Evolutionary conservation across 2,888 invertebrate genomes (phyloP), one percentile per base, ranked within the genome.

Genomic region (Gibbula magus): DNA sequence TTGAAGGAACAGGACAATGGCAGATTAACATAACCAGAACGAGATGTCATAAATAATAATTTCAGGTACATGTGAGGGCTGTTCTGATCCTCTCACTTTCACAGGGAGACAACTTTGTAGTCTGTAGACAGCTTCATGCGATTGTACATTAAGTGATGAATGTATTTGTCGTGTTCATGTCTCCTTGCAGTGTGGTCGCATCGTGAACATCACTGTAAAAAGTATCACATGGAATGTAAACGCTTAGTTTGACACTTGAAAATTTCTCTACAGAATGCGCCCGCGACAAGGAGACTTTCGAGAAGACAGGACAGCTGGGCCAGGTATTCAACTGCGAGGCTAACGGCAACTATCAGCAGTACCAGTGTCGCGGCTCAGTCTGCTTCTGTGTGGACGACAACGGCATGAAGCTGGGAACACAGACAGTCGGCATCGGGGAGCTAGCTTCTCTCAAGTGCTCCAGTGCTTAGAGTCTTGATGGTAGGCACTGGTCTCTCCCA

Each of bases 351-450:
- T 74, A 74, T 18, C 74, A 74, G 25, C 74, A 74, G 74, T 74
- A 74, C 74, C 45, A 51, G 74, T 74, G 74, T 51, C 18, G 25
- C 8, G 74, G 45, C 7, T 74, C 74, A 8, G 45, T 74, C 51
- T 74, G 74, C 51, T 74, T 45, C 74, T 74, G 74, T 18, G 29
- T 51, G n/a, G 74, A 74, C 29, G 45, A 74, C 51, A 51, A 51
- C 29, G 74, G 74, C 52, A 74, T 51, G 20, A 39, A 51, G 13
- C n/a, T 74, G 22, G 74, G 82, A 13, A 79, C 79, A 35, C 77
- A 82, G 25, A 80, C 82, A 2, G 83, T 84, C n/a, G 61, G 53
- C 75, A 84, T 85, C 45, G 84, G 80, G 0, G 70, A 81, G 54
- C 75, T 85, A 22, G 74, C 75, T 56, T 78, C 81, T 66, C 83